Conservation (phyloP, 2,888 invertebrate species). For the Hyalella azteca region DNA sequence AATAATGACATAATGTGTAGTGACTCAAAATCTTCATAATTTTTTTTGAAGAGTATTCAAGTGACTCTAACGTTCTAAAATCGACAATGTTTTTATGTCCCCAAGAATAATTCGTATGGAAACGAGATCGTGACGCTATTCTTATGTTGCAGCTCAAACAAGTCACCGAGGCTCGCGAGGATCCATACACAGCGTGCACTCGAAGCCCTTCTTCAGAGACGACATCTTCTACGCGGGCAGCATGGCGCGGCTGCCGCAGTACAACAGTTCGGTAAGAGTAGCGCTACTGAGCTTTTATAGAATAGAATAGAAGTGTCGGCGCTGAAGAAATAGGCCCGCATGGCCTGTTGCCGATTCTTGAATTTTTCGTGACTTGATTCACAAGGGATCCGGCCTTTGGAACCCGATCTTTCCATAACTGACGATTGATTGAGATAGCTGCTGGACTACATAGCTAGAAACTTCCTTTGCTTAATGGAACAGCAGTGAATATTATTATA, state of each 20-base stretch:
- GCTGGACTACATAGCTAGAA: no score
- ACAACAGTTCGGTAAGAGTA: slow-evolving; percentile 82
- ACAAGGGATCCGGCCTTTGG: no score
- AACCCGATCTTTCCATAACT: no score
- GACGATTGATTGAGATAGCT: no score
- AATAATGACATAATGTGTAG: no score
- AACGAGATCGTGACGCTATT: neutral
- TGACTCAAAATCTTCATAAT: neutral
- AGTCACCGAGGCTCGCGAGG: slow-evolving; percentile 42
- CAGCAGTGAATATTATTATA: no score
- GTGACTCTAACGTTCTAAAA: neutral
- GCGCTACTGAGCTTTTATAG: no score
- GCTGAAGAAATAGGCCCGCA: no score
- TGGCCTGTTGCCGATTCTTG: no score
- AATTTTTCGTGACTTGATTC: no score
- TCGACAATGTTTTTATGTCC: neutral
- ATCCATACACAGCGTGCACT: slow-evolving; percentile 53
- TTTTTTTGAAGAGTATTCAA: neutral
- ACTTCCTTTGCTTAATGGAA: no score
- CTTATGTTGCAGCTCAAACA: slow-evolving; percentile 38
- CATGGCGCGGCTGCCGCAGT: slow-evolving; percentile 82
- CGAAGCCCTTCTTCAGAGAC: slow-evolving; percentile 82
- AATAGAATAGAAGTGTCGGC: no score
- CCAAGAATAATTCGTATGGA: neutral
- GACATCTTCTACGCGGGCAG: slow-evolving; percentile 93